phyloP scores from a whole-genome alignment of 2,113 vertebrate genomes.

The Sinocyclocheilus grahami region DNA sequence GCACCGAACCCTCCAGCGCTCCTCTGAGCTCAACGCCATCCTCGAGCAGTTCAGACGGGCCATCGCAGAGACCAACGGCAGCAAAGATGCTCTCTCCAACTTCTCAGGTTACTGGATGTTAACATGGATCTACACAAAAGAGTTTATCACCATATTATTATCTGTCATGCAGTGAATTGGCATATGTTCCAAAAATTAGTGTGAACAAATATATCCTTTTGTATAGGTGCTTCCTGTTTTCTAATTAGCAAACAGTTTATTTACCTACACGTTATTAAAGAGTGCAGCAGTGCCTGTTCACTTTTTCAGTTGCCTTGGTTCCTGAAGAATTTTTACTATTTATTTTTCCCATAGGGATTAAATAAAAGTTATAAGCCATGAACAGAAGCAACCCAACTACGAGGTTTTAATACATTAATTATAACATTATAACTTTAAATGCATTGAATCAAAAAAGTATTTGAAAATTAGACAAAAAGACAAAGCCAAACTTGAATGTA shows the following conservation, averaged over 20 bases:
- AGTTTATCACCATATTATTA: neutral
- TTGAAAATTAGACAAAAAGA: neutral
- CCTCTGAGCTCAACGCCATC: slow-evolving; percentile 90
- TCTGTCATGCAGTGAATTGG: neutral
- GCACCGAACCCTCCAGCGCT: slow-evolving; percentile 92
- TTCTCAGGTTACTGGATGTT: slow-evolving; percentile 84
- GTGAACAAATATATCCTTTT: neutral
- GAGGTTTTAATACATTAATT: no score
- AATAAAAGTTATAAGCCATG: neutral
- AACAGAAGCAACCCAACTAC: neutral
- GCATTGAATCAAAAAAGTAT: neutral
- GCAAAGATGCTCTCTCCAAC: slow-evolving; percentile 84
- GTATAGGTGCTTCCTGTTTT: neutral
- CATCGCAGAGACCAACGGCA: slow-evolving; percentile 90
- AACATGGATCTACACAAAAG: neutral
- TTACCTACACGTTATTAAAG: neutral
- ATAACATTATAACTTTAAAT: neutral
- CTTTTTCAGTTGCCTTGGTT: neutral
- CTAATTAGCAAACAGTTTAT: neutral
- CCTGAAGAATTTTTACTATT: neutral
- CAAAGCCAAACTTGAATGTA: neutral
- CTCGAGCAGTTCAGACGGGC: slow-evolving; percentile 91
- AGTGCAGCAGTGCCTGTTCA: neutral
- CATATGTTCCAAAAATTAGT: neutral
- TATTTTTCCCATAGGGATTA: neutral